phyloP scores from a whole-genome alignment of 1,140 invertebrate species.

The Meloidogyne floridensis region DNA sequence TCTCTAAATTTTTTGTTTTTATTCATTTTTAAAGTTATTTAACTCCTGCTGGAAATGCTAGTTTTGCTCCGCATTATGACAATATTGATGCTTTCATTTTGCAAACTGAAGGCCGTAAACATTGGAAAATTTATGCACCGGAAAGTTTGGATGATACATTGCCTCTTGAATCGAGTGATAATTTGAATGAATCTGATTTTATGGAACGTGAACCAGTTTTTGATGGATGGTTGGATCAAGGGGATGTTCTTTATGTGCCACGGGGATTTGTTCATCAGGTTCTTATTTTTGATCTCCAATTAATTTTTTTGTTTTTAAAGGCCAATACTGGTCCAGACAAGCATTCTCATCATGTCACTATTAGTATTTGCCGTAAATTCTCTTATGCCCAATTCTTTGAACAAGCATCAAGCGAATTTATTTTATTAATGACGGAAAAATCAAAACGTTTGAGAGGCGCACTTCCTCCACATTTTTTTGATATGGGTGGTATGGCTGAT shows the following conservation, averaged over 20 bases:
- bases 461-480: conserved; percentile 36
- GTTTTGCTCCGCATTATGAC: conserved; percentile 70
- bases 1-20: conserved; percentile 76
- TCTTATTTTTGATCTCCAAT: not conserved
- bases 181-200: conserved; percentile 78
- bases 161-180: conserved; percentile 65
- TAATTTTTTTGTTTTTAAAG: conserved; percentile 36
- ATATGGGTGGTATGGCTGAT: conserved; percentile 39
- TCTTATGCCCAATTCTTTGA: conserved; percentile 41
- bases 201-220: conserved; percentile 77
- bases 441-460: conserved; percentile 20
- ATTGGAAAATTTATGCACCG: conserved; percentile 82
- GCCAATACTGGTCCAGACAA: conserved; percentile 21
- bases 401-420: conserved; percentile 6
- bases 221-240: conserved; percentile 76
- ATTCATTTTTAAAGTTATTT: conserved; percentile 66
- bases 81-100: conserved; percentile 98
- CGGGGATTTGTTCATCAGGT: conserved; percentile 50
- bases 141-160: conserved; percentile 37
- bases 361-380: conserved; percentile 43
- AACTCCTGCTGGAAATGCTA: conserved; percentile 38
- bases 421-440: conserved; percentile 22
- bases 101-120: conserved; percentile 91
- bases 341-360: conserved; percentile 43
- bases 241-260: conserved; percentile 48